These are phyloP conservation scores for Euspilapteryx auroguttella DNA, from an alignment of 2,888 invertebrate genomes.

Conservation along the genomic window DNA sequence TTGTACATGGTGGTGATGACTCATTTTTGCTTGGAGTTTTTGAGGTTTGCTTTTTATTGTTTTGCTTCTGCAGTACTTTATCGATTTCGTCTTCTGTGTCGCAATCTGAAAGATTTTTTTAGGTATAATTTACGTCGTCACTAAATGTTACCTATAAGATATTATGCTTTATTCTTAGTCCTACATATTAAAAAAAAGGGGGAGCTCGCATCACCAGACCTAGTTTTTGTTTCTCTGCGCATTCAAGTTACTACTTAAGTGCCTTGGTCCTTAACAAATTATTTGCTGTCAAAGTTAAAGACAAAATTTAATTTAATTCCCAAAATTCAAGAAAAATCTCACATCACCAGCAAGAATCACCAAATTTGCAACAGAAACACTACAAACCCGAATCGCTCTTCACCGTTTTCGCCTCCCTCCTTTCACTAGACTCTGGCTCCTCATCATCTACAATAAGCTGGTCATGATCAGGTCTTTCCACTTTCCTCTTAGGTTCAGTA, in stretches of 20 bases:
- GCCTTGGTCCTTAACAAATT: too few relatives aligned
- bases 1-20: conserved; percentile 3
- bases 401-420: too few relatives aligned
- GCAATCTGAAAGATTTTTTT: conserved; percentile 18
- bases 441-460: neutral
- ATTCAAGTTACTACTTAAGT: too few relatives aligned
- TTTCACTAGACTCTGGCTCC: neutral
- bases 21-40: neutral
- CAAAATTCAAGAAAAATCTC: neutral
- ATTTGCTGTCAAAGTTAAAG: too few relatives aligned
- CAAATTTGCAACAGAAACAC: neutral
- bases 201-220: too few relatives aligned
- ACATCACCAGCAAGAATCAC: neutral
- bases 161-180: neutral
- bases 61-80: conserved; percentile 24
- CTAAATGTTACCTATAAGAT: neutral
- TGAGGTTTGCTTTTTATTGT: too few relatives aligned
- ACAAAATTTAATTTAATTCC: neutral
- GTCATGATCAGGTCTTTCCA: neutral
- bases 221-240: too few relatives aligned
- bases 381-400: neutral
- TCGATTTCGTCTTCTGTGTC: conserved; percentile 69
- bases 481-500: conserved; percentile 39
- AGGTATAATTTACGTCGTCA: neutral
- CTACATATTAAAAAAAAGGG: too few relatives aligned